Evolutionary conservation across 2,113 vertebrate genomes (phyloP), one percentile per base, ranked within the genome.

Genomic region (Cheirogaleus medius): DNA sequence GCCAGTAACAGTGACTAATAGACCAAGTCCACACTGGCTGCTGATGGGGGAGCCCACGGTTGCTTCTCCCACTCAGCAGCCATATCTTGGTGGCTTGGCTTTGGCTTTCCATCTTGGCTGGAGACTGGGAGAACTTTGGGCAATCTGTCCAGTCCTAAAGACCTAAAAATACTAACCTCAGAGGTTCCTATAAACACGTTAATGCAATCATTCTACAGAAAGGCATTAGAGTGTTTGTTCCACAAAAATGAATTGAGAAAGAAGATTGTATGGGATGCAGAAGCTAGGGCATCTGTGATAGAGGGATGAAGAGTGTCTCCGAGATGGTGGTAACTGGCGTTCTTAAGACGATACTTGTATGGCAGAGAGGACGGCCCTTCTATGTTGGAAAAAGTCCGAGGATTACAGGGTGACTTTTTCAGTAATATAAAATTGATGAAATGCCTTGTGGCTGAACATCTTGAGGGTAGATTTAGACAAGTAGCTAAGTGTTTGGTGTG

Each of bases 241-340:
- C 29, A 68, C 69, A 87, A 69, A 97, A 87, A 60, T 68, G 49
- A 82, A 13, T 92, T 13, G 82, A 49, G 80, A 90, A 74, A 90
- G 66, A 81, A 91, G 69, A 69, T 17, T 54, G 17, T 2, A 8
- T 27, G 4, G 15, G 8, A 47, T 42, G 6, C 6, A 20, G 1
- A 29, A 78, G 52, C 12, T 17, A 27, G 23, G 58, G 63, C n/a
- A 49, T 34, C 25, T 10, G 3, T 83, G 83, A 21, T 11, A 44
- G 29, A 76, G 14, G n/a, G 47, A 17, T 17, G 21, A 37, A 29
- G 58, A 21, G 12, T 81, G 25, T 71, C 42, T 34, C 64, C 13
- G 32, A 78, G 60, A 47, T 23, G 44, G 12, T 76, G 21, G 25
- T 42, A 18, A 1, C 18, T 17, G 5, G 60, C 14, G 20, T 49